Conservation (phyloP, 2,113 vertebrate genomes). For the Phaethornis superciliosus region DNA sequence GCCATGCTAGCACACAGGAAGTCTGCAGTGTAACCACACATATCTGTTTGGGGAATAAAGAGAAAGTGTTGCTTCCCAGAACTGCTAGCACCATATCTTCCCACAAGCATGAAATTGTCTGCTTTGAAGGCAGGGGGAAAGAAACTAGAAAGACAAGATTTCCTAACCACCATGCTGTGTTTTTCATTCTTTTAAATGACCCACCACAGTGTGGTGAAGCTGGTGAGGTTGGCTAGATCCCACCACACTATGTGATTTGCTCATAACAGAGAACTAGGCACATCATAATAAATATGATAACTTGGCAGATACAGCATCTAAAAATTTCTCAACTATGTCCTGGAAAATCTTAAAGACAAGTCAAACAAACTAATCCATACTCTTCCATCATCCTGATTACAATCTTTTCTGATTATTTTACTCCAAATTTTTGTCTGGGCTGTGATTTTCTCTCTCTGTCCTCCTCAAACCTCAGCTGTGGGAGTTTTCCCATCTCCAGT, state of each 20-base stretch:
- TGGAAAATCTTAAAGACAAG: not conserved
- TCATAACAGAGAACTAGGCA: not conserved
- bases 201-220: not conserved
- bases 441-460: not conserved
- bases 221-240: not conserved
- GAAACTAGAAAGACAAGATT: not conserved
- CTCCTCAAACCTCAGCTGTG: not conserved
- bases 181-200: conserved; percentile 23
- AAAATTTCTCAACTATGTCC: not conserved
- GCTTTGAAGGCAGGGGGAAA: not conserved
- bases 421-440: not conserved
- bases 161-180: not conserved
- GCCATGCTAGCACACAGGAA: not conserved
- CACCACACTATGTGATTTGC: not conserved
- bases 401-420: not conserved
- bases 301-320: not conserved
- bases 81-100: not conserved
- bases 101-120: not conserved
- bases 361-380: not conserved
- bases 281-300: too few species aligned
- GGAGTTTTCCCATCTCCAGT: not conserved
- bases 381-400: not conserved
- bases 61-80: not conserved
- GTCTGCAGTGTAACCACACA: accelerated
- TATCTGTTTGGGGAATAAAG: not conserved